Evolutionary conservation across 1,140 invertebrate species (phyloP), one percentile per base, ranked within the genome.

Genomic region (Cephus cinctus): DNA sequence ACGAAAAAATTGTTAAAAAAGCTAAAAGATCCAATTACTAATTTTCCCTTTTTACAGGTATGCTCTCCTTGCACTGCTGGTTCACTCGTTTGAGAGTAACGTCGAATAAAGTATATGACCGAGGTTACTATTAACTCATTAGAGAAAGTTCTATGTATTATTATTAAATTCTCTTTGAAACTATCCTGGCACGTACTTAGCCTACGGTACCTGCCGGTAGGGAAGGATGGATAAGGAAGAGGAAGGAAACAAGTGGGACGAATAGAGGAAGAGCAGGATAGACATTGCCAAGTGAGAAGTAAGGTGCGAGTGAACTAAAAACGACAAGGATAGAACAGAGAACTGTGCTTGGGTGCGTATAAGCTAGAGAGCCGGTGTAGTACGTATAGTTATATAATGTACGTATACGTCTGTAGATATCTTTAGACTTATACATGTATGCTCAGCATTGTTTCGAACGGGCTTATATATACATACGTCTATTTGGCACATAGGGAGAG

Each of bases 61-160:
- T 59, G 56, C 52, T 59, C 56, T 56, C 44, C 56, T 59, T 59
- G 57, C 57, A 52, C 52, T 27, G n/a, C n/a, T n/a, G n/a, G n/a
- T n/a, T n/a, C n/a, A n/a, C n/a, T n/a, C n/a, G n/a, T n/a, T n/a
- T n/a, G n/a, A n/a, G 52, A 49, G 56, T 56, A 52, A 59, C 57
- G 57, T 59, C 30, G 56, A 59, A 59, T 59, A 59, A 59, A 59
- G 57, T 59, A 59, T 48, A 43, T 39, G 56, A 56, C 52, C 50
- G 54, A 59, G 57, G 61, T 59, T 59, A 68, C 70, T 73, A 73
- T 75, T 73, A 75, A 73, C 71, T 73, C 67, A 75, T 73, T 72
- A 73, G 59, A 59, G 54, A 48, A 71, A 73, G 61, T 75, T 73
- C 62, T 70, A 71, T 61, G 65, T 71, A 73, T 73, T 73, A 73